These are phyloP conservation scores for Catharus fuscescens DNA, from an alignment of 2,113 vertebrate genomes.

Conservation along the genomic window DNA sequence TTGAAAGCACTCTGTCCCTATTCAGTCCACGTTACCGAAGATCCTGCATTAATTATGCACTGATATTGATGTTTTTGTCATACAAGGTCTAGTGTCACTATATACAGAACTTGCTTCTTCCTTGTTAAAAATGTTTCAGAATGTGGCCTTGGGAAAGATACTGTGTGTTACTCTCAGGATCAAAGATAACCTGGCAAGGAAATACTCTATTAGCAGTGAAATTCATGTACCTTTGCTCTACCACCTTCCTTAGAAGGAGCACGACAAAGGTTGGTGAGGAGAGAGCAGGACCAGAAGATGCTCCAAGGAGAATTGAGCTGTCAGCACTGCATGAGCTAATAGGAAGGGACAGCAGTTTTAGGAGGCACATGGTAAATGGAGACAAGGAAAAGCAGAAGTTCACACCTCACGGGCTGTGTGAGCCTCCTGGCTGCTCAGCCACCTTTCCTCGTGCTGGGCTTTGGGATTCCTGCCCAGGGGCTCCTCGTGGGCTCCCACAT, in stretches of 20 bases:
- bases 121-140: slow-evolving; percentile 74
- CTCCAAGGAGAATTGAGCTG: slow-evolving; percentile 37
- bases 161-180: slow-evolving; percentile 41
- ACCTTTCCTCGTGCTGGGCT: not conserved
- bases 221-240: not conserved
- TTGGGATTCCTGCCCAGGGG: not conserved
- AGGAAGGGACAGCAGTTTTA: slow-evolving; percentile 8
- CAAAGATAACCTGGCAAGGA: slow-evolving; percentile 48
- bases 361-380: not conserved
- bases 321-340: not conserved
- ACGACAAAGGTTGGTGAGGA: not conserved
- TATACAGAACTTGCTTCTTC: slow-evolving; percentile 72
- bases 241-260: not conserved
- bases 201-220: slow-evolving; percentile 56
- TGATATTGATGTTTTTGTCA: slow-evolving; percentile 77
- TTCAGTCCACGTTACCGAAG: slow-evolving; percentile 66
- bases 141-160: slow-evolving; percentile 70
- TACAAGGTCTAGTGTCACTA: slow-evolving; percentile 77
- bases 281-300: not conserved
- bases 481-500: not conserved
- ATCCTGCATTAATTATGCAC: slow-evolving; percentile 80
- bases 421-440: not conserved
- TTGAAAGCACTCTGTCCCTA: slow-evolving; percentile 72
- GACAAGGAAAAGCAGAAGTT: slow-evolving; percentile 3
- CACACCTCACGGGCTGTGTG: slow-evolving; percentile 12